These are phyloP conservation scores for Emmelina monodactyla DNA, from an alignment of 2,888 invertebrate species.

Conservation along the genomic window DNA sequence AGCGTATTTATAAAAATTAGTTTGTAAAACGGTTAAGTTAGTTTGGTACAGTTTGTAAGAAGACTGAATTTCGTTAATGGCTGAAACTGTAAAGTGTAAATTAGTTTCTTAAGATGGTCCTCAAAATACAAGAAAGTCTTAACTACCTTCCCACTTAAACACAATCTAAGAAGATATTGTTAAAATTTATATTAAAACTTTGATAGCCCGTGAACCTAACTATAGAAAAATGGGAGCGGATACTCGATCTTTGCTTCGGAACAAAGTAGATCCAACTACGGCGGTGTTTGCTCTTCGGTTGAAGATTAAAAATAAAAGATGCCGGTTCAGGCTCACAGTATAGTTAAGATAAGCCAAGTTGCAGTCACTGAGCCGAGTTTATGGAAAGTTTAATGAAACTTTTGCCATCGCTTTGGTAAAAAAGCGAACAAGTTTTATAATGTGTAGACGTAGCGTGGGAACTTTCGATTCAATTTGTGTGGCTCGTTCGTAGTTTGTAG, in stretches of 20 bases:
- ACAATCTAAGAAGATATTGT: too few relatives aligned
- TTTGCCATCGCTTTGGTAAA: constrained; percentile 29
- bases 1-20: too few relatives aligned
- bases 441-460: constrained; percentile 12
- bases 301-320: constrained; percentile 56
- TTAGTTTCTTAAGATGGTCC: too few relatives aligned
- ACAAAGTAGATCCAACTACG: constrained; percentile 56
- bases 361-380: constrained; percentile 25
- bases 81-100: too few relatives aligned
- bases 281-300: constrained; percentile 37
- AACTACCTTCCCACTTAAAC: too few relatives aligned
- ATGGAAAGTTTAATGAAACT: constrained; percentile 38
- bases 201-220: too few relatives aligned
- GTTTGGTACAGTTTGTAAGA: too few relatives aligned
- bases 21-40: too few relatives aligned
- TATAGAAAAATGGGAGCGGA: constrained; percentile 55
- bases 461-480: background rate
- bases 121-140: too few relatives aligned
- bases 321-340: constrained; percentile 41
- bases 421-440: constrained; percentile 20
- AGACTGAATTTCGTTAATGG: too few relatives aligned
- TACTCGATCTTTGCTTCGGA: constrained; percentile 53
- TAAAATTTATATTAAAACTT: too few relatives aligned
- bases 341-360: constrained; percentile 53
- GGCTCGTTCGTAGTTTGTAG: too few relatives aligned